Evolutionary conservation across 1,140 invertebrate genomes (phyloP), one percentile per base, ranked within the genome.

Genomic region (Drosophila varians): DNA sequence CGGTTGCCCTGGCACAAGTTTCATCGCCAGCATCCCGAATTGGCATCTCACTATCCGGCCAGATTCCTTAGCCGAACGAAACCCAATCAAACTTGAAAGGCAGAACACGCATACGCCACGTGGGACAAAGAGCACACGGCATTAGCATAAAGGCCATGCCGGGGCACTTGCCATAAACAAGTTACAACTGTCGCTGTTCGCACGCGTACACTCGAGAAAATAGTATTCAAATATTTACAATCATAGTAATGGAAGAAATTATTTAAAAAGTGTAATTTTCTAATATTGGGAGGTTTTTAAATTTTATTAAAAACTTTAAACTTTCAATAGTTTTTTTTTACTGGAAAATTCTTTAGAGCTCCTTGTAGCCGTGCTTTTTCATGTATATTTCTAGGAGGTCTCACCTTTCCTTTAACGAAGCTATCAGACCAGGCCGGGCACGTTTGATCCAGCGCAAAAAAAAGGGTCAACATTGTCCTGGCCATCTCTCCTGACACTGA

Each of bases 391-490:
- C 69, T 54, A 47, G 18, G 55, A 56, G 58, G 31, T 66, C 77
- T 56, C 72, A 86, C 82, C 80, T 80, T 80, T 40, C 57, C 25
- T 36, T 34, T 66, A 66, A 52, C 60, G 38, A 52, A 66, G 46
- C 66, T 53, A 52, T 60, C 53, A 54, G 68, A 23, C 46, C 49
- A 12, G 61, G 52, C 55, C 47, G 21, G 38, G 62, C 76, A 60
- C 62, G 64, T 77, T 77, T 57, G 54, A 68, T 43, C 28, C 51
- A 55, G 56, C 53, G 16, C 58, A 54, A 54, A 82, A 21, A 31
- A 87, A 82, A 77, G 70, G 82, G 82, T 87, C 82, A 87, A 65
- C 69, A 61, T 70, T 77, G 61, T 69, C 51, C 69, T 64, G 60
- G 28, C 34, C 61, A 55, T 56, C 68, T 56, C 60, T 49, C 7